phyloP scores from a whole-genome alignment of 2,797 vertebrate genomes.

The Eptatretus atami region DNA sequence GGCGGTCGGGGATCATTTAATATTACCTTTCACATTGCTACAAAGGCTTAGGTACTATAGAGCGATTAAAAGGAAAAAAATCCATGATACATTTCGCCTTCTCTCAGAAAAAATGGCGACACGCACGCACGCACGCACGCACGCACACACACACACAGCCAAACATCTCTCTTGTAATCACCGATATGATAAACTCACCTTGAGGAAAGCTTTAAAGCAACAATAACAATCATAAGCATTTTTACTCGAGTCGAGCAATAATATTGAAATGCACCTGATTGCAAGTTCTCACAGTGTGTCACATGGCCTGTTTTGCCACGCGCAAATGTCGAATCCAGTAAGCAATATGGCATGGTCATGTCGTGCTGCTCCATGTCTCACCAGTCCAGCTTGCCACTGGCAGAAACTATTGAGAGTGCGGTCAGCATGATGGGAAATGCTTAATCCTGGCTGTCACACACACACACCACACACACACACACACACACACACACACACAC shows the following conservation, averaged over 20 bases:
- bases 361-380: conserved; percentile 54
- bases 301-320: conserved; percentile 92
- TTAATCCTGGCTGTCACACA: conserved; percentile 33
- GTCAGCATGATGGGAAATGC: conserved; percentile 76
- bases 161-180: not conserved
- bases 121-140: not conserved
- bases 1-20: too few relatives aligned
- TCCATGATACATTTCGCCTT: too few relatives aligned
- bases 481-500: too few relatives aligned
- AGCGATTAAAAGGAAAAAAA: too few relatives aligned
- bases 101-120: too few relatives aligned
- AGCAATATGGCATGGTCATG: conserved; percentile 81
- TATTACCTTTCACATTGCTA: too few relatives aligned
- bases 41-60: too few relatives aligned
- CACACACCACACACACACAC: too few relatives aligned
- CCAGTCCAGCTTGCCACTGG: conserved; percentile 73
- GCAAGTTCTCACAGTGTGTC: conserved; percentile 40
- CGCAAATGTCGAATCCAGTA: conserved; percentile 86
- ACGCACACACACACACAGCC: not conserved
- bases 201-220: too few relatives aligned
- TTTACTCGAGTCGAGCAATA: too few relatives aligned
- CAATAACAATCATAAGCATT: too few relatives aligned
- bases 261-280: too few relatives aligned
- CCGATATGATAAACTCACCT: not conserved
- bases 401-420: conserved; percentile 91